A percentile compares a stretch with the other conserved stretches of the same genome.
Evolutionary conservation across 2,113 vertebrate species (phyloP).

Genomic region (Eulemur macaco): DNA sequence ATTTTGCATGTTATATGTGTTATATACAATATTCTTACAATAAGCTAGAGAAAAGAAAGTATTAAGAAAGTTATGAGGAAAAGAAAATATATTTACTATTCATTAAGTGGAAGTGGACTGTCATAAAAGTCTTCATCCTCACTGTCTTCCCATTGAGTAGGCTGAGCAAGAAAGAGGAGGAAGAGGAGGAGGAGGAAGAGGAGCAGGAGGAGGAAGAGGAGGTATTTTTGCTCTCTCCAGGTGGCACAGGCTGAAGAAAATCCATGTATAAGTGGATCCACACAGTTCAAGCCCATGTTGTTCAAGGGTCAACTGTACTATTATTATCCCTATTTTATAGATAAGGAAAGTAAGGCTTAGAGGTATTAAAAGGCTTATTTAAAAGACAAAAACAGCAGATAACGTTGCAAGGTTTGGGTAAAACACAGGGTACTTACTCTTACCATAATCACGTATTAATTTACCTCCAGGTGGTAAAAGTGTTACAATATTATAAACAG

Average conservation of each 20-base stretch:
- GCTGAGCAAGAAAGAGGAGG: background rate
- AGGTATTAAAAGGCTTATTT: conserved; percentile 13
- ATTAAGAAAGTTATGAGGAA: background rate
- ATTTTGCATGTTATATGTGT: background rate
- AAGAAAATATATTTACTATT: background rate
- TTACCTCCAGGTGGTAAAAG: conserved; percentile 27
- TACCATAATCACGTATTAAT: conserved; percentile 32
- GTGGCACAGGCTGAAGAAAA: background rate
- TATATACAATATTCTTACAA: background rate
- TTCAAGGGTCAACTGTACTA: background rate
- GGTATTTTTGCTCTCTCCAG: background rate
- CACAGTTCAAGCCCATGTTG: background rate
- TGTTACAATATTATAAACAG: background rate
- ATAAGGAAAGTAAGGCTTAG: background rate
- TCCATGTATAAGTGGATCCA: background rate
- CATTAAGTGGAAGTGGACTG: background rate
- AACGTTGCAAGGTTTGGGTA: background rate
- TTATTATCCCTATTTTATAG: background rate
- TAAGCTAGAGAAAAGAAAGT: background rate
- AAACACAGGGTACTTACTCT: background rate
- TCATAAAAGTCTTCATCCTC: background rate
- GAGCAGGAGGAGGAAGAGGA: background rate
- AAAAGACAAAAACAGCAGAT: background rate
- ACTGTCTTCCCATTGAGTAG: background rate
- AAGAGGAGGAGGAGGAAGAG: background rate